Evolutionary conservation across 2,113 vertebrate species (phyloP).

Genomic region (Micronisus gabar): DNA sequence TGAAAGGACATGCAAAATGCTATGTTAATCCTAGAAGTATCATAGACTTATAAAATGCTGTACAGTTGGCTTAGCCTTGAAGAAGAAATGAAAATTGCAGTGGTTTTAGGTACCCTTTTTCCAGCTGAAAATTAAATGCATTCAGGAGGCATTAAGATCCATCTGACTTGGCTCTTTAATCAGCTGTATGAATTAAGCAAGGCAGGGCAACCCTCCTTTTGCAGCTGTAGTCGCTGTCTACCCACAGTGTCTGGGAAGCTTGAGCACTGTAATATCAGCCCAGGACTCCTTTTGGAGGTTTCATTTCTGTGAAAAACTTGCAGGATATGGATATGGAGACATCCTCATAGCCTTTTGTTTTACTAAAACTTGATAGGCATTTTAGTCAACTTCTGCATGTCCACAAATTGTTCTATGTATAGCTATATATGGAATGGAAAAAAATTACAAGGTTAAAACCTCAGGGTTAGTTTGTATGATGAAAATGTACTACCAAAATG

Average conservation of each 20-base stretch:
- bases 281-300: not conserved
- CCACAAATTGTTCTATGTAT: not conserved
- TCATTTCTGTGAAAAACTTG: not conserved
- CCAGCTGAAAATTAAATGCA: not conserved
- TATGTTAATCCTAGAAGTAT: not conserved
- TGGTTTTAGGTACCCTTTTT: not conserved
- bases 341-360: not conserved
- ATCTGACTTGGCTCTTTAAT: not conserved
- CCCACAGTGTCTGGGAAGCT: not conserved
- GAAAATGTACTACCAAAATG: not conserved
- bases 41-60: not conserved
- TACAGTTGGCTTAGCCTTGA: not conserved
- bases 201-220: not conserved
- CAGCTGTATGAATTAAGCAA: not conserved
- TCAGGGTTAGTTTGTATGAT: not conserved
- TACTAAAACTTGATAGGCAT: not conserved
- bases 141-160: not conserved
- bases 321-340: not conserved
- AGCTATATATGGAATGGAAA: not conserved
- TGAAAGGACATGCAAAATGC: not conserved
- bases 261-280: not conserved
- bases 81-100: not conserved
- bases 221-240: not conserved
- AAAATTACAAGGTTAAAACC: slow-evolving; percentile 20
- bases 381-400: not conserved